phyloP scores from a whole-genome alignment of 2,113 vertebrate genomes.

The Pungitius pungitius region DNA sequence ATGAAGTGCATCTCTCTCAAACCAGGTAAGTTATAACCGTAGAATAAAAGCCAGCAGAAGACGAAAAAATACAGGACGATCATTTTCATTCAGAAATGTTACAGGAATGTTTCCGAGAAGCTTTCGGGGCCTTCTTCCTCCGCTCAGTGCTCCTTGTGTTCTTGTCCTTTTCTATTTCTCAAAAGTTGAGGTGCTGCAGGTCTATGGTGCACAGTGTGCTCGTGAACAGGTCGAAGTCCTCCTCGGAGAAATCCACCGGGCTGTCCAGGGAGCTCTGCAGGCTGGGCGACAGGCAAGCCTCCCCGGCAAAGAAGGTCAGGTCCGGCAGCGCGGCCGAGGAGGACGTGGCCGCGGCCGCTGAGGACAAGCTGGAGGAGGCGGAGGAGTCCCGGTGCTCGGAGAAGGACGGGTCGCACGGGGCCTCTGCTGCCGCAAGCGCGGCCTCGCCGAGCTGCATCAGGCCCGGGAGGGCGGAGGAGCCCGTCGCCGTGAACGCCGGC shows the following conservation, averaged over 20 bases:
- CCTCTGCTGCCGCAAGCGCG: slow-evolving; percentile 19
- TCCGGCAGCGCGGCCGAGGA: slow-evolving; percentile 81
- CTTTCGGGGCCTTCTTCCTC: slow-evolving; percentile 32
- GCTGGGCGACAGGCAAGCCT: slow-evolving; percentile 85
- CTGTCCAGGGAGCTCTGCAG: slow-evolving; percentile 85
- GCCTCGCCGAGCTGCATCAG: slow-evolving; percentile 57
- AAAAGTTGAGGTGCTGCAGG: slow-evolving; percentile 87
- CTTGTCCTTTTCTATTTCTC: slow-evolving; percentile 34
- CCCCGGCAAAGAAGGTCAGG: slow-evolving; percentile 84
- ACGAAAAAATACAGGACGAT: slow-evolving; percentile 11
- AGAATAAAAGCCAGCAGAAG: slow-evolving; percentile 41
- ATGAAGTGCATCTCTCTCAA: slow-evolving; percentile 9
- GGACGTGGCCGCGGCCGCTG: slow-evolving; percentile 19
- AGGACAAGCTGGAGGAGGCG: slow-evolving; percentile 57
- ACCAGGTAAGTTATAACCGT: slow-evolving; percentile 26
- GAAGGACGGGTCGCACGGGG: slow-evolving; percentile 69
- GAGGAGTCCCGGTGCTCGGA: slow-evolving; percentile 75
- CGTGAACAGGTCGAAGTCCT: slow-evolving; percentile 92
- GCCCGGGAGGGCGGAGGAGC: slow-evolving; percentile 62
- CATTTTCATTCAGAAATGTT: slow-evolving; percentile 51
- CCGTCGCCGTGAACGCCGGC: slow-evolving; percentile 56
- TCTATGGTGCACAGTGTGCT: slow-evolving; percentile 94
- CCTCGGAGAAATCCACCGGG: slow-evolving; percentile 90
- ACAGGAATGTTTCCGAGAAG: slow-evolving; percentile 76
- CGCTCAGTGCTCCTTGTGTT: slow-evolving; percentile 19